phyloP scores from a whole-genome alignment of 2,113 vertebrate genomes.

The Atherinomorus stipes region DNA sequence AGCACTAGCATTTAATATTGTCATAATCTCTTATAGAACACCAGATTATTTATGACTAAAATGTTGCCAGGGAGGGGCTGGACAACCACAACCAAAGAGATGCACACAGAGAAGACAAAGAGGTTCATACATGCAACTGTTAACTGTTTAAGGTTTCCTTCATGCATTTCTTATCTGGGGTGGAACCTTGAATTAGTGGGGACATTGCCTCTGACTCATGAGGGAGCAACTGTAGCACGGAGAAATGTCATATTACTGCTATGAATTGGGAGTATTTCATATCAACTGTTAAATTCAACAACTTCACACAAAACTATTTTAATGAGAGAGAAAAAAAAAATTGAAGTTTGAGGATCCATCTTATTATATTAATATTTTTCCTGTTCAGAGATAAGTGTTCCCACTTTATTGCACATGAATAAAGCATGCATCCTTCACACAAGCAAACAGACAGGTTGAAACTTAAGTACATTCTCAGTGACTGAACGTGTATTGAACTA shows the following conservation, averaged over 20 bases:
- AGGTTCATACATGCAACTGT: too few relatives aligned
- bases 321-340: too few relatives aligned
- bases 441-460: neutral
- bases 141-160: too few relatives aligned
- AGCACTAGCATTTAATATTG: neutral
- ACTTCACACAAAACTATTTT: too few relatives aligned
- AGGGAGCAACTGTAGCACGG: too few relatives aligned
- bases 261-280: too few relatives aligned
- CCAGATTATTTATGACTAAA: constrained; percentile 5
- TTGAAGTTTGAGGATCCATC: too few relatives aligned
- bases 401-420: too few relatives aligned
- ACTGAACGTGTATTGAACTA: constrained; percentile 5
- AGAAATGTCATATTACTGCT: too few relatives aligned
- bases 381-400: neutral
- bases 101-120: neutral
- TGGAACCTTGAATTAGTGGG: neutral
- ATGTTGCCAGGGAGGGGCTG: neutral
- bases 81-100: neutral
- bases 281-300: too few relatives aligned
- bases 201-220: accelerated
- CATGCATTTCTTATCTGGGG: neutral
- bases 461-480: neutral
- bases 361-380: neutral
- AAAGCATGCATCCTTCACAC: too few relatives aligned
- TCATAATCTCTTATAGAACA: constrained; percentile 10